phyloP scores from a whole-genome alignment of 2,797 vertebrate species.

The Dicrostonyx torquatus region DNA sequence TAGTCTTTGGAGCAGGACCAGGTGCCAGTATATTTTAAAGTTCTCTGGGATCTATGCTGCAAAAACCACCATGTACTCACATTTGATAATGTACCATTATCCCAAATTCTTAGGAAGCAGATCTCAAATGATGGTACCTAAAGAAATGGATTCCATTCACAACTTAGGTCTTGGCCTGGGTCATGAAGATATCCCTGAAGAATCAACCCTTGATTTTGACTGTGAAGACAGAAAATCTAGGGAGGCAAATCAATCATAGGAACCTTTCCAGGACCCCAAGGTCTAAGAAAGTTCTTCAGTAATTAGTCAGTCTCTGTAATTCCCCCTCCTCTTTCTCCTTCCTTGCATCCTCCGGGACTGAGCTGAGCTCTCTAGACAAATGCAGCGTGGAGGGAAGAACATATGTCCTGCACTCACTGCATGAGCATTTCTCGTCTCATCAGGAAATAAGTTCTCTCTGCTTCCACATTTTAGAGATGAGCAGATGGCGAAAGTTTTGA shows the following conservation, averaged over 20 bases:
- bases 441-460: conserved; percentile 85
- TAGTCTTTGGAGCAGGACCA: background rate
- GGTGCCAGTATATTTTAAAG: background rate
- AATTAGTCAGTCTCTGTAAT: background rate
- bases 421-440: conserved; percentile 85
- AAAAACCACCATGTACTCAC: background rate
- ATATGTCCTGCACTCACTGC: conserved; percentile 85
- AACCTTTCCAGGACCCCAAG: background rate
- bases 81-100: background rate
- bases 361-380: conserved; percentile 77
- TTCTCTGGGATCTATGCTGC: background rate
- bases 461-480: conserved; percentile 85
- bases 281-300: background rate
- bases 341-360: conserved; percentile 67
- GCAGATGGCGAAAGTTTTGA: conserved; percentile 87
- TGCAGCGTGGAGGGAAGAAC: conserved; percentile 77
- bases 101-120: background rate
- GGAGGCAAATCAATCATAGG: background rate
- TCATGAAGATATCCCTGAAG: background rate
- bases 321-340: background rate
- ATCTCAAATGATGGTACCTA: background rate
- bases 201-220: background rate
- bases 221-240: background rate
- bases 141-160: background rate
- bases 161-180: background rate